Conservation (phyloP, 2,888 invertebrate genomes). For the Zygogramma bicolorata region DNA sequence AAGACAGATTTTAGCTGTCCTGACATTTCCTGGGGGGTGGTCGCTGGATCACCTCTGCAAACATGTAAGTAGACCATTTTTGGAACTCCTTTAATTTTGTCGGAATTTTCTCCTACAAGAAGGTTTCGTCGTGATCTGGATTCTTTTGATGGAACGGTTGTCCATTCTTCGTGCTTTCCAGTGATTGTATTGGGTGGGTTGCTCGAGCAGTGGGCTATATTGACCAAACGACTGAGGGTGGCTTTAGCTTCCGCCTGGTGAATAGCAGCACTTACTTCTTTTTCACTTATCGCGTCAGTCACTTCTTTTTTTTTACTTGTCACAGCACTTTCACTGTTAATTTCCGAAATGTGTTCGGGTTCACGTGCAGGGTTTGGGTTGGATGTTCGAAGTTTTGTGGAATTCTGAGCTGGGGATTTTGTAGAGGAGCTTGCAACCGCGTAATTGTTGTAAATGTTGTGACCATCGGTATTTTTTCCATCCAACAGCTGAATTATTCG, state of each 20-base stretch:
- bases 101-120: not conserved
- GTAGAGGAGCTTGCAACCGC: not conserved
- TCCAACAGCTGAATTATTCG: not conserved
- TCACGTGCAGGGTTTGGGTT: not conserved
- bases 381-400: not conserved
- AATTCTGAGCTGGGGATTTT: not conserved
- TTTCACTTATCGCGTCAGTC: not conserved
- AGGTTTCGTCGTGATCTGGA: not conserved
- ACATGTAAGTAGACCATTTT: not conserved
- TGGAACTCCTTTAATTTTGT: slow-evolving; percentile 10
- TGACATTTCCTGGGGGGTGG: not conserved
- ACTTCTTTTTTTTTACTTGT: not conserved
- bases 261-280: not conserved
- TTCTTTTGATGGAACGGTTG: not conserved
- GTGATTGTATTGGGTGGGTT: not conserved
- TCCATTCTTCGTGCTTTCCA: not conserved
- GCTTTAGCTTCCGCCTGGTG: not conserved
- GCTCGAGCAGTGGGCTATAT: not conserved
- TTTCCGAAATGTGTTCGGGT: not conserved
- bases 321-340: not conserved
- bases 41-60: not conserved
- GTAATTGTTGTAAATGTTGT: not conserved
- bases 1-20: not conserved
- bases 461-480: not conserved
- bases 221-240: not conserved